A percentile compares a stretch with the other conserved stretches of the same genome.
These are phyloP conservation scores for Syndactyla subalaris DNA, from an alignment of 2,797 vertebrate genomes.

Conservation along the genomic window DNA sequence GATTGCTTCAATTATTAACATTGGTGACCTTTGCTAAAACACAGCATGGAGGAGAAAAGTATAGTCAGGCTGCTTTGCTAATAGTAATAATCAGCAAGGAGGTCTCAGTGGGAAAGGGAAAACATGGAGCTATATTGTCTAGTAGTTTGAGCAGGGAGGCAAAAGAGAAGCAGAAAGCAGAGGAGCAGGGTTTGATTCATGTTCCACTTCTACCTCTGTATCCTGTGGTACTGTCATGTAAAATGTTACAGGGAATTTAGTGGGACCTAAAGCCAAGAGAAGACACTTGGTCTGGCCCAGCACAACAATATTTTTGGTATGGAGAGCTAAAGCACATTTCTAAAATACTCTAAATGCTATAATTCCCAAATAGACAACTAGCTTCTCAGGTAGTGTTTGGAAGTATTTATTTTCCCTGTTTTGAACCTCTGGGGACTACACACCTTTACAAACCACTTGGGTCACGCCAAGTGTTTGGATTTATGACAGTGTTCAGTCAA, in stretches of 20 bases:
- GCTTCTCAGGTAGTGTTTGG: background rate
- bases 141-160: background rate
- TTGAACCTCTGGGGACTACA: background rate
- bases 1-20: slow-evolving; percentile 19
- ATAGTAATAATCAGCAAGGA: background rate
- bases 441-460: accelerated
- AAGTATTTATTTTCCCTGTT: background rate
- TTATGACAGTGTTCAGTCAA: background rate
- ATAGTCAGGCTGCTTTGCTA: background rate
- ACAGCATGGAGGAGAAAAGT: background rate
- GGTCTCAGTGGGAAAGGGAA: background rate
- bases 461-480: background rate
- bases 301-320: background rate
- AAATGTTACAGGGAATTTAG: background rate
- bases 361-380: background rate
- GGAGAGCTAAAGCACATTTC: background rate
- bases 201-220: background rate
- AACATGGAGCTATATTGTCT: background rate
- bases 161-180: background rate
- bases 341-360: background rate
- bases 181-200: background rate
- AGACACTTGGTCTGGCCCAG: background rate
- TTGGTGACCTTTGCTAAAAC: background rate
- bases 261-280: background rate
- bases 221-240: background rate